These are phyloP conservation scores for Sus cebifrons DNA, from an alignment of 2,797 vertebrate genomes.

Conservation along the genomic window DNA sequence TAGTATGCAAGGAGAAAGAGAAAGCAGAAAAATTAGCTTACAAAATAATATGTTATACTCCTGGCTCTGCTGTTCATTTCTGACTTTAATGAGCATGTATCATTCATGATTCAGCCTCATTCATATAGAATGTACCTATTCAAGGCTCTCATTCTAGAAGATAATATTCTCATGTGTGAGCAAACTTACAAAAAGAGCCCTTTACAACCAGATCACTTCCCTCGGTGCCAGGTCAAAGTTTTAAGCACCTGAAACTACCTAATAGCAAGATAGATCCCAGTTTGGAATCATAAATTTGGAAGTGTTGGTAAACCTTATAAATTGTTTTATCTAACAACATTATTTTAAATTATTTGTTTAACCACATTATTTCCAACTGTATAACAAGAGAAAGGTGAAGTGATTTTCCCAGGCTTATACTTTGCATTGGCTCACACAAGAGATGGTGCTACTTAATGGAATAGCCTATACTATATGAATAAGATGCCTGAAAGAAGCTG, in stretches of 20 bases:
- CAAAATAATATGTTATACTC: background rate
- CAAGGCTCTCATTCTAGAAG: background rate
- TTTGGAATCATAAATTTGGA: background rate
- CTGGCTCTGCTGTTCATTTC: background rate
- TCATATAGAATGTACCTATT: background rate
- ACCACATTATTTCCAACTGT: background rate
- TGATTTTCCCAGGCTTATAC: background rate
- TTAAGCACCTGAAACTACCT: background rate
- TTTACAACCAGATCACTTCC: background rate
- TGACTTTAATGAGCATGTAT: background rate
- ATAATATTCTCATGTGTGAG: background rate
- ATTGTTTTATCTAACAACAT: background rate
- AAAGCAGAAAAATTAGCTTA: background rate
- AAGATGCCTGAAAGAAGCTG: background rate
- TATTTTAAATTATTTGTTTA: background rate
- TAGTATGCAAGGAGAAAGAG: background rate
- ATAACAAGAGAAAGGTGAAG: background rate
- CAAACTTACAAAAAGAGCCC: background rate
- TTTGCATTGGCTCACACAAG: background rate
- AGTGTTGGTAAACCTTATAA: slow-evolving; percentile 11
- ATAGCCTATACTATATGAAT: background rate
- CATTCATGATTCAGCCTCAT: background rate
- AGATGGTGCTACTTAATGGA: background rate
- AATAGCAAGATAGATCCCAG: background rate
- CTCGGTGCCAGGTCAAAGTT: background rate